Conservation (phyloP, 2,797 vertebrate species). For the Phataginus tricuspis region DNA sequence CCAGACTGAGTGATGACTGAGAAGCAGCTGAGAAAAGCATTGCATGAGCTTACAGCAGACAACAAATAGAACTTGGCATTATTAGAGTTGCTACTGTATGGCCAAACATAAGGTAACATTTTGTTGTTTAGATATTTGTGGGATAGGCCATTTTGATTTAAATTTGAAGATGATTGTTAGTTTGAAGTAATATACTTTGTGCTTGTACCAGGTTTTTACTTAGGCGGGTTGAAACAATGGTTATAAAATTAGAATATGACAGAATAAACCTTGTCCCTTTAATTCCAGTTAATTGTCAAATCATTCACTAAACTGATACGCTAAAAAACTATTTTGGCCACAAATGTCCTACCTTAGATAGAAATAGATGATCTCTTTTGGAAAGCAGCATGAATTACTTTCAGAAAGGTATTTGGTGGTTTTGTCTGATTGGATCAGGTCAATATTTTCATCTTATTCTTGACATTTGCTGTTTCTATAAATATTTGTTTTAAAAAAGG, state of each 20-base stretch:
- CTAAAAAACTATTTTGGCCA: not conserved
- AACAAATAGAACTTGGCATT: not conserved
- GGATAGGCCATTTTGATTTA: not conserved
- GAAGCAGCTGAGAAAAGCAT: not conserved
- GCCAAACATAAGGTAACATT: not conserved
- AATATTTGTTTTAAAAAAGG: slow-evolving; percentile 31
- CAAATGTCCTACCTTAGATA: not conserved
- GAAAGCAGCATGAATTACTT: not conserved
- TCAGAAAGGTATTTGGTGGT: not conserved
- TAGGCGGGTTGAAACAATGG: not conserved
- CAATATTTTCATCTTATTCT: not conserved
- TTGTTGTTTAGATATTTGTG: slow-evolving; percentile 4
- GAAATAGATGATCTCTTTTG: slow-evolving; percentile 31
- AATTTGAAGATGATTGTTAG: not conserved
- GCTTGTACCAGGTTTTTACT: not conserved
- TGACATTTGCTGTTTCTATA: slow-evolving; percentile 40
- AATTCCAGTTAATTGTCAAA: not conserved
- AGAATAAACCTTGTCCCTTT: slow-evolving; percentile 14
- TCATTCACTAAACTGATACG: not conserved
- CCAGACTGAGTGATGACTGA: not conserved
- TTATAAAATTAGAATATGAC: not conserved
- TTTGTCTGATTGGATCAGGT: slow-evolving; percentile 4
- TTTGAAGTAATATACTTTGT: slow-evolving; percentile 31
- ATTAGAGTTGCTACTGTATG: not conserved
- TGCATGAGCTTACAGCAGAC: not conserved